Conservation (phyloP, 1,140 invertebrate genomes). For the Octopus bimaculoides region DNA sequence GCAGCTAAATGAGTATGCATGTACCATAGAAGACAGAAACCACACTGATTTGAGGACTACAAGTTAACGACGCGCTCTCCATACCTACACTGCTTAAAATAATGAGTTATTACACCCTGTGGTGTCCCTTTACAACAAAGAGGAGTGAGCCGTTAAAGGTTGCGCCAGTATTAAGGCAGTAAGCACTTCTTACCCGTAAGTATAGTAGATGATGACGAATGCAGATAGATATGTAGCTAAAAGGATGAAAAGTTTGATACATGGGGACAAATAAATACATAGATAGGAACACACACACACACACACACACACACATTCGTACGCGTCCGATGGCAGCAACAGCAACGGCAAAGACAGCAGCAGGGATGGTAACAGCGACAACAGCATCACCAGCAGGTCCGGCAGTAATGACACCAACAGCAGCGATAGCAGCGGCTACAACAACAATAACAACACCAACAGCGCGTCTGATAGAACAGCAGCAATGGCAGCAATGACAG, state of each 20-base stretch:
- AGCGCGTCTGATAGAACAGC: background rate
- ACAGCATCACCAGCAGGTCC: background rate
- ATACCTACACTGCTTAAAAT: no score
- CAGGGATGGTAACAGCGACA: background rate
- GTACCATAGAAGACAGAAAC: no score
- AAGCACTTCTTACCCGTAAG: no score
- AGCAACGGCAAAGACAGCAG: background rate
- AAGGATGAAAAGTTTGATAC: background rate
- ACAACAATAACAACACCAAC: background rate
- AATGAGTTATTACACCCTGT: no score
- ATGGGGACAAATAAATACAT: background rate
- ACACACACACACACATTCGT: background rate
- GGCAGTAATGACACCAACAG: background rate
- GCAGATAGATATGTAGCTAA: no score
- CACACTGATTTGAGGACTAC: no score
- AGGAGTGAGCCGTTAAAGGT: no score
- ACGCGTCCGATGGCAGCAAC: background rate
- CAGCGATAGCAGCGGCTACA: background rate
- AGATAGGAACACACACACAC: background rate
- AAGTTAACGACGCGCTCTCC: no score
- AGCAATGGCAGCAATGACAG: background rate
- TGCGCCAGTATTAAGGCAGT: no score
- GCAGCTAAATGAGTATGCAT: no score
- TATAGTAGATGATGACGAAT: no score
- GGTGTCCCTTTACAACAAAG: no score